Evolutionary conservation across 1,140 invertebrate genomes (phyloP).

Genomic region (Schlechtendalia chinensis): DNA sequence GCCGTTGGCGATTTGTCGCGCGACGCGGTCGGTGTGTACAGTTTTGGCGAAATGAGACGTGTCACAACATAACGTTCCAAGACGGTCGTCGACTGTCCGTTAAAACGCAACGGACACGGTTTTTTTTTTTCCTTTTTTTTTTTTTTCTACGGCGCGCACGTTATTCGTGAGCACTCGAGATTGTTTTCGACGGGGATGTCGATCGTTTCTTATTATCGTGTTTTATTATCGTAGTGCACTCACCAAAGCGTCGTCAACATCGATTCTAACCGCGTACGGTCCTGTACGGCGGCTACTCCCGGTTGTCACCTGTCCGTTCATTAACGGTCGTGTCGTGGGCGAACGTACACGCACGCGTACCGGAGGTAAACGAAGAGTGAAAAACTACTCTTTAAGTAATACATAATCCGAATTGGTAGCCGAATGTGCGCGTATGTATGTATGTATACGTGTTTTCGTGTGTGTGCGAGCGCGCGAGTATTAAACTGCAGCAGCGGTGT

Average conservation of each 20-base stretch:
- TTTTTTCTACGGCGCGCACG: background rate
- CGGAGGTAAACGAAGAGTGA: background rate
- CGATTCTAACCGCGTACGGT: background rate
- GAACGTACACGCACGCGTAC: background rate
- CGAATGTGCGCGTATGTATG: constrained; percentile 3
- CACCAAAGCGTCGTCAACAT: background rate
- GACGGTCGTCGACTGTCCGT: too few relatives aligned
- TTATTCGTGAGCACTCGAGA: background rate
- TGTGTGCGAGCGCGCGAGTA: background rate
- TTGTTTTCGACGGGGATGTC: background rate
- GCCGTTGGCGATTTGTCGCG: too few relatives aligned
- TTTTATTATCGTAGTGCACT: background rate
- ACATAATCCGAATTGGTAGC: constrained; percentile 47
- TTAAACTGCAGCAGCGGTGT: background rate
- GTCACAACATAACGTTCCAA: too few relatives aligned
- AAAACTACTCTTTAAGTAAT: constrained; percentile 32
- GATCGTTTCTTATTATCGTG: background rate
- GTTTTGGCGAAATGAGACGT: too few relatives aligned
- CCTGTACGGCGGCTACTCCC: background rate
- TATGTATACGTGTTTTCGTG: background rate
- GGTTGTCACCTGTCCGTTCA: constrained; percentile 49
- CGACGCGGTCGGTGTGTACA: too few relatives aligned
- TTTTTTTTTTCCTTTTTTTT: too few relatives aligned
- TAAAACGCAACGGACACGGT: too few relatives aligned
- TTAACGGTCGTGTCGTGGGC: constrained; percentile 46